A percentile compares a stretch with the other conserved stretches of the same genome.
Evolutionary conservation across 2,888 invertebrate genomes (phyloP).

Genomic region (Eupeodes luniger): DNA sequence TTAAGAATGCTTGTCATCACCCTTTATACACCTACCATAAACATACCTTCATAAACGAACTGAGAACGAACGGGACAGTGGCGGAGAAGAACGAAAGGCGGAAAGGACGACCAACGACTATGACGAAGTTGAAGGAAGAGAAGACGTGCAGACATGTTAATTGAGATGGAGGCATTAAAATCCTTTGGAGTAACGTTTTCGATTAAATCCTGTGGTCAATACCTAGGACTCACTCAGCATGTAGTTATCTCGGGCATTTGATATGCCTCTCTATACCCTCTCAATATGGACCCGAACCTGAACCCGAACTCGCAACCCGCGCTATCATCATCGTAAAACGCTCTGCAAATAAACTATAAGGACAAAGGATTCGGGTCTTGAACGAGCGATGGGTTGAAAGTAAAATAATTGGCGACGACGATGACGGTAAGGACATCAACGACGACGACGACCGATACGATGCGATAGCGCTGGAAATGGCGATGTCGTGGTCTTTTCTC

Average conservation of each 20-base stretch:
- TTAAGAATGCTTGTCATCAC: conserved; percentile 26
- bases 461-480: too few species aligned
- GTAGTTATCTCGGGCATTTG: conserved; percentile 27
- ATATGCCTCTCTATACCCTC: neutral
- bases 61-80: neutral
- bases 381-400: neutral
- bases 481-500: neutral
- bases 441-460: neutral
- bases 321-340: conserved; percentile 32
- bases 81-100: neutral
- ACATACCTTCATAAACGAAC: neutral
- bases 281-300: conserved; percentile 10
- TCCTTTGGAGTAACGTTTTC: conserved; percentile 61
- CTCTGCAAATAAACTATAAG: conserved; percentile 39
- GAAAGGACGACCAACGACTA: neutral
- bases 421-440: neutral
- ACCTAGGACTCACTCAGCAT: conserved; percentile 11
- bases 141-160: conserved; percentile 70
- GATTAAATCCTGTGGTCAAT: conserved; percentile 61
- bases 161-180: conserved; percentile 70
- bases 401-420: conserved; percentile 3
- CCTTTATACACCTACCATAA: neutral
- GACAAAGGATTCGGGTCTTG: neutral
- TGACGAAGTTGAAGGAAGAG: conserved; percentile 11
- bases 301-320: too few species aligned